These are phyloP conservation scores for Gastracanthus pulcherrimus DNA, from an alignment of 2,888 invertebrate species.

Conservation along the genomic window DNA sequence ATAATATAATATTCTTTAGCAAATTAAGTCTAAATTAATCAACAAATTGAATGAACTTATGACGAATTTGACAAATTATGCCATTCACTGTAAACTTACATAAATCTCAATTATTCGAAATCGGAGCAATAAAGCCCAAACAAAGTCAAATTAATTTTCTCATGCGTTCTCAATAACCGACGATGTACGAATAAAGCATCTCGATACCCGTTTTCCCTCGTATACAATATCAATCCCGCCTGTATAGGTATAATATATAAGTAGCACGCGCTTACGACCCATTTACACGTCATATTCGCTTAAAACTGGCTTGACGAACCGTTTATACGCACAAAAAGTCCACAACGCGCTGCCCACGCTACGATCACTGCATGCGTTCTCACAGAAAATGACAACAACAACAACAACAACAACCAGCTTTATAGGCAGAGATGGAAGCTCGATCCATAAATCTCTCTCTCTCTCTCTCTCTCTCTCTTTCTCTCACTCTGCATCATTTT, in stretches of 20 bases:
- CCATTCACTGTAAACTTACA: no score
- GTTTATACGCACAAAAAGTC: no score
- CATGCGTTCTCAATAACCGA: no score
- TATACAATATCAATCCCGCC: no score
- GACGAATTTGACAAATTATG: no score
- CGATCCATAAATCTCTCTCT: not conserved
- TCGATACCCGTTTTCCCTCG: not conserved
- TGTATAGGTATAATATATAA: not conserved
- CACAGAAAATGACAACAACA: slow-evolving; percentile 1
- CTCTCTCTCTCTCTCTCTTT: not conserved
- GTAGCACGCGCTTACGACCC: not conserved
- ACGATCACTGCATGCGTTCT: not conserved
- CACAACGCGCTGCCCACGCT: no score
- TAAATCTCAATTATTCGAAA: not conserved
- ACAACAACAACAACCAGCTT: no score
- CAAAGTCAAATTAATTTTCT: not conserved
- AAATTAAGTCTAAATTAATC: no score
- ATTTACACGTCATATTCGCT: not conserved
- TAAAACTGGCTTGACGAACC: not conserved
- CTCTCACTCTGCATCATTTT: not conserved
- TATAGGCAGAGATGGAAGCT: no score
- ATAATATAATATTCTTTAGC: no score
- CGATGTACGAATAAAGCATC: not conserved
- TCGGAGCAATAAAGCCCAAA: not conserved
- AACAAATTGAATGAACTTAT: no score